Conservation (phyloP, 2,888 invertebrate species). For the Digitonthophagus gazella region DNA sequence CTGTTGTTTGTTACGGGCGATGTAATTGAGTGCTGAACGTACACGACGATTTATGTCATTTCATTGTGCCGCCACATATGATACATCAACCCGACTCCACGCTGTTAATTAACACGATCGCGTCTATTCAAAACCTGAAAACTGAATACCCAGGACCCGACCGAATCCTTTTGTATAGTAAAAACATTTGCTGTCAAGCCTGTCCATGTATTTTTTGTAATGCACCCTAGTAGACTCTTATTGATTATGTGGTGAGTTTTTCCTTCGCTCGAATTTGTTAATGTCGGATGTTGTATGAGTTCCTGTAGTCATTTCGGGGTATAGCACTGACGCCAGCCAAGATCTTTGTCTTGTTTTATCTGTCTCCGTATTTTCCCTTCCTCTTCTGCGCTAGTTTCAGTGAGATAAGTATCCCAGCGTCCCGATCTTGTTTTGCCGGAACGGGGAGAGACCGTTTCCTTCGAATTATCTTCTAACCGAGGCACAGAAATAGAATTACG, state of each 20-base stretch:
- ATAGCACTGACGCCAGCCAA: constrained; percentile 40
- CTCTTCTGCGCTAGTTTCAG: constrained; percentile 1
- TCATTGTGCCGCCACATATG: not conserved
- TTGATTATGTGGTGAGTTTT: not conserved
- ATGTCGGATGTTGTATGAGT: constrained; percentile 7
- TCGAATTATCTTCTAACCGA: not conserved
- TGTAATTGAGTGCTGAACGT: not conserved
- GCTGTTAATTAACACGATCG: not conserved
- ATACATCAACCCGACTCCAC: not conserved
- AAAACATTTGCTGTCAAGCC: not conserved
- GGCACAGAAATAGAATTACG: not conserved
- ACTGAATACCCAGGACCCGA: not conserved
- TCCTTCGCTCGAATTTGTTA: not conserved
- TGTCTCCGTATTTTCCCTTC: constrained; percentile 19
- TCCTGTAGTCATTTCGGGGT: not conserved
- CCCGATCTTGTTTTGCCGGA: constrained; percentile 6
- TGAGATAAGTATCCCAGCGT: constrained; percentile 2
- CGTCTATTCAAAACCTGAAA: not conserved
- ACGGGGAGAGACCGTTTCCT: not conserved
- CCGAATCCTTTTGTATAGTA: not conserved
- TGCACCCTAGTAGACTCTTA: too few relatives aligned
- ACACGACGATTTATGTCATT: not conserved
- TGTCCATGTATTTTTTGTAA: too few relatives aligned
- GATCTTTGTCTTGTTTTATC: constrained; percentile 44
- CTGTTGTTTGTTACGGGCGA: not conserved